A percentile compares a stretch with the other conserved stretches of the same genome.
phyloP scores from a whole-genome alignment of 2,113 vertebrate species.

The Thymallus thymallus region DNA sequence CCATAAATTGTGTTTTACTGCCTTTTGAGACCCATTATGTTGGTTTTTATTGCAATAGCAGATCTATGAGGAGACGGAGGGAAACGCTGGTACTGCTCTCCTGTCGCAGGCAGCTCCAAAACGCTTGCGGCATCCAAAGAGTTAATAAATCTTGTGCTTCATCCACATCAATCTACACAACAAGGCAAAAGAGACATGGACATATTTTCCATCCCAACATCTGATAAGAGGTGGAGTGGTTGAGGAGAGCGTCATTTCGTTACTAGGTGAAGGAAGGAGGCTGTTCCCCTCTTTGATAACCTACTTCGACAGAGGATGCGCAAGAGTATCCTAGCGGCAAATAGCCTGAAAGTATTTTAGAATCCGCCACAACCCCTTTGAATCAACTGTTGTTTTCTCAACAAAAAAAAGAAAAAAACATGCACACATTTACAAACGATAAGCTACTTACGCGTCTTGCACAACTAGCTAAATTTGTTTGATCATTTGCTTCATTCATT shows the following conservation, averaged over 20 bases:
- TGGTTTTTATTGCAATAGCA: constrained; percentile 11
- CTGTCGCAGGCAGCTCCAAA: background rate
- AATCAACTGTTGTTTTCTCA: no score
- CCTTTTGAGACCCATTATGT: constrained; percentile 16
- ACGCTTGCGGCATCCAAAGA: background rate
- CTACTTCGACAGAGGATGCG: no score
- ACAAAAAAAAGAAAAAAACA: background rate
- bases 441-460: no score
- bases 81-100: background rate
- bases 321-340: no score
- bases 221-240: no score
- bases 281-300: no score
- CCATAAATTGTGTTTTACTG: constrained; percentile 20
- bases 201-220: constrained; percentile 19
- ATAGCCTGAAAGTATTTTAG: no score
- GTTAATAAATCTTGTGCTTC: constrained; percentile 2
- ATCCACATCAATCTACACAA: background rate
- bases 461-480: no score
- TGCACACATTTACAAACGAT: background rate
- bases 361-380: no score
- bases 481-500: no score
- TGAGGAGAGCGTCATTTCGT: no score
- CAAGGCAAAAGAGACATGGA: background rate
- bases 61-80: constrained; percentile 4
- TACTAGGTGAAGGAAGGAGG: no score